These are phyloP conservation scores for Kryptopterus vitreolus DNA, from an alignment of 2,797 vertebrate species.

Conservation along the genomic window DNA sequence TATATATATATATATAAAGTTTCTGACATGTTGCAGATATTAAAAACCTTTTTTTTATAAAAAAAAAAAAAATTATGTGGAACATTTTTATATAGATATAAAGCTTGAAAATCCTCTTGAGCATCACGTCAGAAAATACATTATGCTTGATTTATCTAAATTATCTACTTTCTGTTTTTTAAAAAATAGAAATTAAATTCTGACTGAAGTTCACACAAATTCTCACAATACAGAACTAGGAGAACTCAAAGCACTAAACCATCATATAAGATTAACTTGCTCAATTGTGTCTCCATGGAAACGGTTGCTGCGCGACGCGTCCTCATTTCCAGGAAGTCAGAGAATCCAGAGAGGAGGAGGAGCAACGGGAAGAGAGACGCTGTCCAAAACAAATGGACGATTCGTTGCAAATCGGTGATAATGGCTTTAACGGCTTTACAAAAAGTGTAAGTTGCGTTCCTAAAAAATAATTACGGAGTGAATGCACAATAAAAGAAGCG, in stretches of 20 bases:
- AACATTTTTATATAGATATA: neutral
- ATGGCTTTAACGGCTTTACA: conserved; percentile 54
- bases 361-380: conserved; percentile 27
- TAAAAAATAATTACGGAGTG: neutral
- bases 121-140: neutral
- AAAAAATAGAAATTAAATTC: neutral
- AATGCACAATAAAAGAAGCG: neutral
- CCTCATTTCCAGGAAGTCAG: conserved; percentile 69
- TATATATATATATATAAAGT: too few species aligned
- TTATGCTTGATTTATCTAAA: neutral
- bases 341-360: conserved; percentile 35
- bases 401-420: conserved; percentile 68
- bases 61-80: neutral
- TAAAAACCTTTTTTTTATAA: neutral
- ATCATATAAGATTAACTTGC: neutral
- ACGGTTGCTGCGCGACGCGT: conserved; percentile 71
- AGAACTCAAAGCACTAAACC: too few species aligned
- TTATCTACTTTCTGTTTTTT: neutral
- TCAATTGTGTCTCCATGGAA: conserved; percentile 46
- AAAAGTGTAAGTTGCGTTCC: conserved; percentile 69
- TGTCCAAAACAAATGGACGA: conserved; percentile 76
- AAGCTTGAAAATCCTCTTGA: neutral
- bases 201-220: too few species aligned
- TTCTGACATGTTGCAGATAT: neutral
- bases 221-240: neutral